Evolutionary conservation across 2,113 vertebrate species (phyloP).

Genomic region (Trinectes maculatus): DNA sequence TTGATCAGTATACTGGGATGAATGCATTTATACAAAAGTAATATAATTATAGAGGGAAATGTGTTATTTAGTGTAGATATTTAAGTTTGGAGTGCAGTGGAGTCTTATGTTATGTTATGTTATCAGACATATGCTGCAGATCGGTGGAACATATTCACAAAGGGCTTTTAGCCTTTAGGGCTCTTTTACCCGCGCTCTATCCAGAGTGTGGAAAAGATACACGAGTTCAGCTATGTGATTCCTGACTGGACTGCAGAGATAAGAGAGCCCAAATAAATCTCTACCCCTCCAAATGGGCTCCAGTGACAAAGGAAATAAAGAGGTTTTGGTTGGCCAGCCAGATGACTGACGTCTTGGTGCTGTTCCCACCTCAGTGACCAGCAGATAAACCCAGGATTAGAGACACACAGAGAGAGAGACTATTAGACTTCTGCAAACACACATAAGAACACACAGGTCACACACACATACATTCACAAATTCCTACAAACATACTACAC

Average conservation of each 20-base stretch:
- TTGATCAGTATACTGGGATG: conserved; percentile 7
- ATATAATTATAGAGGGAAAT: conserved; percentile 35
- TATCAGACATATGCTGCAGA: conserved; percentile 60
- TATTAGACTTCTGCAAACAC: conserved; percentile 53
- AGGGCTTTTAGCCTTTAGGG: conserved; percentile 58
- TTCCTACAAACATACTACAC: conserved; percentile 3
- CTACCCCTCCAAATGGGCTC: conserved; percentile 77
- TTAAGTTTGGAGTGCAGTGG: conserved; percentile 29
- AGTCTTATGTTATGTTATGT: conserved; percentile 42
- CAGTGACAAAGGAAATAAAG: conserved; percentile 84
- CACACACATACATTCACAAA: not conserved
- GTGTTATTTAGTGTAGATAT: conserved; percentile 45
- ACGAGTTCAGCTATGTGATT: conserved; percentile 82
- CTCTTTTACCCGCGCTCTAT: conserved; percentile 57
- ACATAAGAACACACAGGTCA: conserved; percentile 9
- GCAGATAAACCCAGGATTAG: conserved; percentile 75
- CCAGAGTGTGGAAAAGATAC: conserved; percentile 73
- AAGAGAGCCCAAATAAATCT: conserved; percentile 84
- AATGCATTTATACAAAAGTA: conserved; percentile 12
- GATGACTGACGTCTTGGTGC: conserved; percentile 80
- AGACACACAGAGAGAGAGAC: conserved; percentile 61
- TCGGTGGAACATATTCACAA: conserved; percentile 63
- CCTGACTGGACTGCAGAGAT: conserved; percentile 81
- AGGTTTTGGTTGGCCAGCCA: conserved; percentile 78
- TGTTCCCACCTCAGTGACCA: conserved; percentile 68